A percentile compares a stretch with the other conserved stretches of the same genome.
Evolutionary conservation across 2,888 invertebrate genomes (phyloP).

Genomic region (Idaea biselata): DNA sequence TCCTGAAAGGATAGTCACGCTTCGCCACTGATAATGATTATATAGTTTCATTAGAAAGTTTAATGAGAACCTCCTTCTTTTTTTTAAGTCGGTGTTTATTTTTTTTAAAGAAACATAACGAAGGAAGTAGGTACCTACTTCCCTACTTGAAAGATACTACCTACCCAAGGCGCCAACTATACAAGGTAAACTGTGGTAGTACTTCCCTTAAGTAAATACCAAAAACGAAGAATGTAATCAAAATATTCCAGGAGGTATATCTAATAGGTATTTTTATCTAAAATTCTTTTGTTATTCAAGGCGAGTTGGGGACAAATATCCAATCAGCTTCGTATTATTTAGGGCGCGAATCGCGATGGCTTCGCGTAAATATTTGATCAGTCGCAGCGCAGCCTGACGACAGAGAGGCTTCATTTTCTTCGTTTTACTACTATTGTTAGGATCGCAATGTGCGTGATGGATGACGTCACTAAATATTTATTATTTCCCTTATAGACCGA

Average conservation of each 20-base stretch:
- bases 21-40: too few species aligned
- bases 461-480: constrained; percentile 1
- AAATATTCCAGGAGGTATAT: background rate
- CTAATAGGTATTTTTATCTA: constrained; percentile 20
- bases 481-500: background rate
- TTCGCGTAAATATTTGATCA: constrained; percentile 46
- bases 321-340: constrained; percentile 40
- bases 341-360: constrained; percentile 25
- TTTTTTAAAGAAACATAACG: too few species aligned
- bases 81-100: too few species aligned
- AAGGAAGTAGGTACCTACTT: too few species aligned
- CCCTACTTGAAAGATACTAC: too few species aligned
- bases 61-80: too few species aligned
- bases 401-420: constrained; percentile 30
- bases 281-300: constrained; percentile 28
- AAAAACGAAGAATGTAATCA: background rate
- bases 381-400: constrained; percentile 30
- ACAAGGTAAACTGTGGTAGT: too few species aligned
- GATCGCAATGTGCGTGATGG: constrained; percentile 3
- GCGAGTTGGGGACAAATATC: constrained; percentile 35
- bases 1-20: too few species aligned
- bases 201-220: too few species aligned
- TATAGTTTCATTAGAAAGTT: too few species aligned
- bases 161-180: too few species aligned
- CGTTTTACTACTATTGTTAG: constrained; percentile 24